Conservation (phyloP, 2,797 vertebrate species). For the Iguana delicatissima region DNA sequence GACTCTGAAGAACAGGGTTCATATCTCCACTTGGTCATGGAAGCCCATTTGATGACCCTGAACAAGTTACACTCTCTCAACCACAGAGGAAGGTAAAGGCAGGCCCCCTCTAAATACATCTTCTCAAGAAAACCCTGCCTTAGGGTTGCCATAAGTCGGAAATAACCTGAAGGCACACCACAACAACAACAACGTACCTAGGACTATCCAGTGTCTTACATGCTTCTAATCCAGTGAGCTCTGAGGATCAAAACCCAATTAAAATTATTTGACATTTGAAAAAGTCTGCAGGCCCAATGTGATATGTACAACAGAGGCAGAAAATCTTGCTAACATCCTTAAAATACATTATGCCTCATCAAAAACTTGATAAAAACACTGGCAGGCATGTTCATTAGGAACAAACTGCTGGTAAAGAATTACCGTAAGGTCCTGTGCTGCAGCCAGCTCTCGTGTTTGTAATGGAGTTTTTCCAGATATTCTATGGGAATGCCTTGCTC, state of each 20-base stretch:
- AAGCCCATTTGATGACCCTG: too few relatives aligned
- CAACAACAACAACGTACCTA: too few relatives aligned
- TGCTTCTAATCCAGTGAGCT: background rate
- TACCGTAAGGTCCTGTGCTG: constrained; percentile 90
- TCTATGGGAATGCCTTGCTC: constrained; percentile 93
- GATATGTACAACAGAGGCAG: background rate
- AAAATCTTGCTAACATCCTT: background rate
- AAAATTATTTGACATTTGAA: background rate
- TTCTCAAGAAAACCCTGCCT: too few relatives aligned
- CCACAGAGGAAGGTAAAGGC: too few relatives aligned
- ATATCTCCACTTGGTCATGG: too few relatives aligned
- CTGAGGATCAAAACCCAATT: background rate
- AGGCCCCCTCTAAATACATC: too few relatives aligned
- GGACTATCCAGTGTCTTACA: too few relatives aligned
- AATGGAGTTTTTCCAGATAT: constrained; percentile 94
- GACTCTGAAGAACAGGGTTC: too few relatives aligned
- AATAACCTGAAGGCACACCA: background rate
- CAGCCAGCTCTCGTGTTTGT: constrained; percentile 95
- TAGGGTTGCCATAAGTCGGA: too few relatives aligned
- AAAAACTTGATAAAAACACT: background rate
- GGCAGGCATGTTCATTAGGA: background rate
- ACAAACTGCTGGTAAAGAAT: constrained; percentile 45
- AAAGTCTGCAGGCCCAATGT: background rate
- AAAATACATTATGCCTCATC: background rate
- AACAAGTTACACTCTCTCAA: too few relatives aligned